These are phyloP conservation scores for Montipora efflorescens DNA, from an alignment of 64 coral and sea anemone genomes.

Conservation along the genomic window DNA sequence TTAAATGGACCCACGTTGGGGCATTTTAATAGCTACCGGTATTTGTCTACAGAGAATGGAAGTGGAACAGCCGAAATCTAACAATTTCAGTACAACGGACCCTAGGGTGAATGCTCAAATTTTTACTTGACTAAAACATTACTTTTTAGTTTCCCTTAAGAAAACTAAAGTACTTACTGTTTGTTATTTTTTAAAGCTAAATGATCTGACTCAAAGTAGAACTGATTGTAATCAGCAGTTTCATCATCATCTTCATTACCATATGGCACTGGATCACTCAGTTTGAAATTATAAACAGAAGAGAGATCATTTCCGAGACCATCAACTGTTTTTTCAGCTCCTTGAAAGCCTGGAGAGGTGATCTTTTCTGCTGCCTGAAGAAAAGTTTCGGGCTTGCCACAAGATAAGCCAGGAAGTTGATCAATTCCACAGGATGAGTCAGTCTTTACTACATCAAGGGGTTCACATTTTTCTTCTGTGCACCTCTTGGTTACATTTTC, in stretches of 20 bases:
- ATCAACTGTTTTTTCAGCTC: not conserved
- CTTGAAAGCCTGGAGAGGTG: not conserved
- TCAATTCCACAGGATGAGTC: not conserved
- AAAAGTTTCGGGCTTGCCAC: not conserved
- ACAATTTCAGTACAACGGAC: too few species aligned
- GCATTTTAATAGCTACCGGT: too few species aligned
- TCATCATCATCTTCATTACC: constrained; percentile 69
- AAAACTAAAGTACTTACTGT: constrained; percentile 76
- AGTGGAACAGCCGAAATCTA: too few species aligned
- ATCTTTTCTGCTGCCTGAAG: not conserved
- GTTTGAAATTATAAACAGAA: not conserved
- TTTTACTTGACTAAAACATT: too few species aligned
- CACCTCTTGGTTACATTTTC: not conserved
- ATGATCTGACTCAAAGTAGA: constrained; percentile 98
- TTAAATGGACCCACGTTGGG: too few species aligned
- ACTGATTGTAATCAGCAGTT: constrained; percentile 72
- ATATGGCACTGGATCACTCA: not conserved
- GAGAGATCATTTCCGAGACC: not conserved
- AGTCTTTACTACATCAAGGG: not conserved
- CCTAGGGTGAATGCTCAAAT: too few species aligned
- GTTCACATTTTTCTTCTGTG: not conserved
- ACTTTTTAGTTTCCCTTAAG: too few species aligned
- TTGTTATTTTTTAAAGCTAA: constrained; percentile 93
- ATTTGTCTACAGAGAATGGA: too few species aligned
- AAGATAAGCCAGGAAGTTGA: not conserved